A percentile compares a stretch with the other conserved stretches of the same genome.
phyloP scores from a whole-genome alignment of 2,888 invertebrate species.

The Apantesis nais region DNA sequence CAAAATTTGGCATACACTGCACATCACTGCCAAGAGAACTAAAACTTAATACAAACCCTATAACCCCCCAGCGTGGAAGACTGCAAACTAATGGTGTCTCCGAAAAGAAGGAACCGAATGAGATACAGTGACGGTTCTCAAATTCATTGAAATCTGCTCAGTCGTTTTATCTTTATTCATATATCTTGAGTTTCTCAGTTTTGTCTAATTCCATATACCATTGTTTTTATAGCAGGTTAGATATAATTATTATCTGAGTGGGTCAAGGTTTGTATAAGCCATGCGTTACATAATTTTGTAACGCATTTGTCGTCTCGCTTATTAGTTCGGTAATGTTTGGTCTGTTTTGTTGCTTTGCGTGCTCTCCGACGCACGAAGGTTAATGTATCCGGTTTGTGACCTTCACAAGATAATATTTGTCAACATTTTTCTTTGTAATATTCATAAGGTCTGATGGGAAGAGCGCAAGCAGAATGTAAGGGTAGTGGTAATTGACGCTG shows the following conservation, averaged over 20 bases:
- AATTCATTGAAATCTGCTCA: neutral
- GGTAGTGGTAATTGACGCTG: too few relatives aligned
- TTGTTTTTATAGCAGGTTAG: neutral
- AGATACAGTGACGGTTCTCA: neutral
- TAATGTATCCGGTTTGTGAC: neutral
- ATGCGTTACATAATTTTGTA: constrained; percentile 8
- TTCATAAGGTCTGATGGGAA: neutral
- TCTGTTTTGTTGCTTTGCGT: neutral
- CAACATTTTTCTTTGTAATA: neutral
- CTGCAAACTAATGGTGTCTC: neutral
- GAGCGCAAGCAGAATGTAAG: too few relatives aligned
- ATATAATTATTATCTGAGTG: neutral
- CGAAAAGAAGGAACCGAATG: neutral
- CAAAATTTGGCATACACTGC: too few relatives aligned
- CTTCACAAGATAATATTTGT: neutral
- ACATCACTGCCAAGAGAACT: too few relatives aligned
- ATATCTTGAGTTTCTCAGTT: neutral
- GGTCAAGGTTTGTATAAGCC: neutral
- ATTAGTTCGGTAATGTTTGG: constrained; percentile 4
- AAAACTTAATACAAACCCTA: too few relatives aligned
- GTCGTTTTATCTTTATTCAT: neutral
- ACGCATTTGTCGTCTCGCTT: constrained; percentile 7
- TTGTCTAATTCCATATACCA: neutral
- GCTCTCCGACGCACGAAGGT: constrained; percentile 6
- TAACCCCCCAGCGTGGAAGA: too few relatives aligned